Conservation (phyloP, 2,797 vertebrate species). For the Tinamus major region DNA sequence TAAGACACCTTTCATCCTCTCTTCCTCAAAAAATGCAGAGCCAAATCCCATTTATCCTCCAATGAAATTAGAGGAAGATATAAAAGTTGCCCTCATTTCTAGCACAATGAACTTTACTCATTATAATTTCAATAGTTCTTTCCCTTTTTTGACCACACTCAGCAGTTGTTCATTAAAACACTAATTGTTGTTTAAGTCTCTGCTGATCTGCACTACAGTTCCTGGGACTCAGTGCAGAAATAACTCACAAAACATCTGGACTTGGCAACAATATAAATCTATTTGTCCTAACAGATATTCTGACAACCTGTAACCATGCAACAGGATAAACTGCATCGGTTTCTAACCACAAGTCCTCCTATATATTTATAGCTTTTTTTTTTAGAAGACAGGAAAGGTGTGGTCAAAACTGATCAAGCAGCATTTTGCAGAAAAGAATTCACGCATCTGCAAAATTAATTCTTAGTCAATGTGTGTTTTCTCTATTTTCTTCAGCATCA, state of each 20-base stretch:
- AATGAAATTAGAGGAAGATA: background rate
- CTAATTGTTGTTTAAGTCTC: background rate
- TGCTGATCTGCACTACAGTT: background rate
- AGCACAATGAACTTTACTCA: background rate
- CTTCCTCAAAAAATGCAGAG: background rate
- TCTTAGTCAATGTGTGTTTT: slow-evolving; percentile 4
- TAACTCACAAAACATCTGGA: background rate
- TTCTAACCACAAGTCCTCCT: slow-evolving; percentile 21
- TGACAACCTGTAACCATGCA: slow-evolving; percentile 53
- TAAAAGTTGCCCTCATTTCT: background rate
- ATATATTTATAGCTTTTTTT: slow-evolving; percentile 57
- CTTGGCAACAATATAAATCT: slow-evolving; percentile 4
- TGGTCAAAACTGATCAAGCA: slow-evolving; percentile 54
- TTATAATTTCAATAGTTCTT: background rate
- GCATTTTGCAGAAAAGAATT: slow-evolving; percentile 20
- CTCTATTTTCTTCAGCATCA: slow-evolving; percentile 16
- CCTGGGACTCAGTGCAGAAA: slow-evolving; percentile 1
- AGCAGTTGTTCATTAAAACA: background rate
- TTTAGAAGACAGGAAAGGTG: slow-evolving; percentile 66
- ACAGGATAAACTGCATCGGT: slow-evolving; percentile 43
- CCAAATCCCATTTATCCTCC: background rate
- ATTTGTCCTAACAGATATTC: background rate
- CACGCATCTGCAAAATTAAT: slow-evolving; percentile 53
- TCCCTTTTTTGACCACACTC: background rate
- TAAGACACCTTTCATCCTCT: background rate